Conservation (phyloP, 30 jellyfish, hydroid and myxozoan genomes). For the Aurelia sp. region DNA sequence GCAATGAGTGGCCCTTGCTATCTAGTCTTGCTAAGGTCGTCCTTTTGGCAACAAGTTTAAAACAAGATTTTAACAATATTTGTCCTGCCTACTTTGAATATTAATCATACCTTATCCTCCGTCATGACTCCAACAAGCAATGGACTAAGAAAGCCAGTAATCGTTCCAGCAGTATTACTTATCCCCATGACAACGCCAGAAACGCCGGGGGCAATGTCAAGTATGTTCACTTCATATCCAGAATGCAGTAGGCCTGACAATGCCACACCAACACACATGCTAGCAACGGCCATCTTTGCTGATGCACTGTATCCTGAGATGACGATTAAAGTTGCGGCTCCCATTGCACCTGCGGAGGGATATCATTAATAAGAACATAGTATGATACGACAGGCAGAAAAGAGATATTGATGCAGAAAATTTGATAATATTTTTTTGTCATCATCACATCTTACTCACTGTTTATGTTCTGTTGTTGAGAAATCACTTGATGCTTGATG, state of each 20-base stretch:
- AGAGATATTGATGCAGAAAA: too few relatives aligned
- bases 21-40: too few relatives aligned
- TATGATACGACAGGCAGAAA: too few relatives aligned
- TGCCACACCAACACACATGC: slow-evolving; percentile 99
- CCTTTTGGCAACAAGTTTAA: too few relatives aligned
- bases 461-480: too few relatives aligned
- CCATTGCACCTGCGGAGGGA: slow-evolving; percentile 82
- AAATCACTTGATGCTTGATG: too few relatives aligned
- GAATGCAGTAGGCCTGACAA: slow-evolving; percentile 92
- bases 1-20: too few relatives aligned
- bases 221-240: slow-evolving; percentile 95
- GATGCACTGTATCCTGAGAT: slow-evolving; percentile 92
- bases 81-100: not conserved
- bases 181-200: slow-evolving; percentile 98
- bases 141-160: slow-evolving; percentile 97
- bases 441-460: too few relatives aligned
- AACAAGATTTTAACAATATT: too few relatives aligned
- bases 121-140: slow-evolving; percentile 96
- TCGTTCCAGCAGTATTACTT: slow-evolving; percentile 96
- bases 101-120: slow-evolving; percentile 82
- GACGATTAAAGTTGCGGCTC: slow-evolving; percentile 95
- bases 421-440: too few relatives aligned
- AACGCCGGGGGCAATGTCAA: slow-evolving; percentile 96
- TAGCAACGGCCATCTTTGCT: slow-evolving; percentile 87
- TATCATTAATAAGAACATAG: too few relatives aligned